These are phyloP conservation scores for Borostomias antarcticus DNA, from an alignment of 2,797 vertebrate species.

Conservation along the genomic window DNA sequence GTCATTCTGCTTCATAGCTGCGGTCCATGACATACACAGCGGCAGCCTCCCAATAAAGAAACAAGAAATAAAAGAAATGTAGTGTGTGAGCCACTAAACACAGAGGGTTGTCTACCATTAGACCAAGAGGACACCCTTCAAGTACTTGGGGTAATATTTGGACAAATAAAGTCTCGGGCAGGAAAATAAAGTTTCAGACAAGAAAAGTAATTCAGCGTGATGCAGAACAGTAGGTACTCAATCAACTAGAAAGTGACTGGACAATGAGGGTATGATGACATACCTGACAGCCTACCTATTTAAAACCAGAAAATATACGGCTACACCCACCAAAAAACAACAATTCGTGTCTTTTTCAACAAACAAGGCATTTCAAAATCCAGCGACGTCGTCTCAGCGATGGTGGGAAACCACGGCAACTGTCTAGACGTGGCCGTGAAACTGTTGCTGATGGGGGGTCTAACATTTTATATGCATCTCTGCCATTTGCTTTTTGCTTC, in stretches of 20 bases:
- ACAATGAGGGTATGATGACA: too few relatives aligned
- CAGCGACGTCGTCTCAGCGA: background rate
- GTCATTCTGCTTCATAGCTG: constrained; percentile 2
- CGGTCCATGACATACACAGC: background rate
- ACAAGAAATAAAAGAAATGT: background rate
- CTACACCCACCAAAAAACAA: background rate
- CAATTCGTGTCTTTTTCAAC: background rate
- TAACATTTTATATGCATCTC: constrained; percentile 44
- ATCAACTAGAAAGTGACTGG: too few relatives aligned
- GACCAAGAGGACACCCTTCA: too few relatives aligned
- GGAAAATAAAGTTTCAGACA: too few relatives aligned
- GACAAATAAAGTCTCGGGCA: too few relatives aligned
- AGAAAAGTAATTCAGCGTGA: too few relatives aligned
- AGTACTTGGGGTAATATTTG: too few relatives aligned
- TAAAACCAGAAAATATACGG: background rate
- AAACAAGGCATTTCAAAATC: background rate
- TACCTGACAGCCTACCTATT: too few relatives aligned
- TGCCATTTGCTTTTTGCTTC: constrained; percentile 54
- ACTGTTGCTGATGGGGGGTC: constrained; percentile 39
- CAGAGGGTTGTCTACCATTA: background rate
- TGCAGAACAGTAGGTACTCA: too few relatives aligned
- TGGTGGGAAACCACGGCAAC: constrained; percentile 32
- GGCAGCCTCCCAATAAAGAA: background rate
- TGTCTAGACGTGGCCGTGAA: constrained; percentile 57
- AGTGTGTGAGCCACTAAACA: too few relatives aligned